Percentiles rank a stretch among this genome's conserved stretches.
Conservation (phyloP, 2,888 invertebrate species). For the Ormyrus pomaceus region DNA sequence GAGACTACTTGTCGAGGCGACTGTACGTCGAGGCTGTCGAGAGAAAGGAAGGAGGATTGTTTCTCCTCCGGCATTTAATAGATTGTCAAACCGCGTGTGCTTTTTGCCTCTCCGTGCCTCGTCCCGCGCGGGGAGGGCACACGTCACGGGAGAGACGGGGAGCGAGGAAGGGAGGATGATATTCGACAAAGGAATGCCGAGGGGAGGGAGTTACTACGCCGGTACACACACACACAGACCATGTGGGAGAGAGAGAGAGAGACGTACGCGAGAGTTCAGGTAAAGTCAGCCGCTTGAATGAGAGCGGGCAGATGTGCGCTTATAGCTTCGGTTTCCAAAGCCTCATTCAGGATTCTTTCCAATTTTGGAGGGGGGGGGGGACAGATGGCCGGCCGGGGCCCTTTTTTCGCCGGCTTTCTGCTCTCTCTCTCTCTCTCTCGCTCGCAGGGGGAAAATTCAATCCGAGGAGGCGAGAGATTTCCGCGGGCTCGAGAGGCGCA, state of each 20-base stretch:
- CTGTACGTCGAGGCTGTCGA: constrained; percentile 18
- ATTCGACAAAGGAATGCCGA: constrained; percentile 63
- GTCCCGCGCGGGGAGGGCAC: not conserved
- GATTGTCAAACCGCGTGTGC: constrained; percentile 39
- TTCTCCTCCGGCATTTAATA: constrained; percentile 36
- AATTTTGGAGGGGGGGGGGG: too few species aligned
- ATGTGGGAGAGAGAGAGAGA: constrained; percentile 4
- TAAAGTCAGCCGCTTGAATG: constrained; percentile 67
- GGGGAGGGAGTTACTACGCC: constrained; percentile 33
- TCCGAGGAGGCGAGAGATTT: not conserved
- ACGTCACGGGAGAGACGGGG: constrained; percentile 6
- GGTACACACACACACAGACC: not conserved
- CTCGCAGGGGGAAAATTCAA: constrained; percentile 19
- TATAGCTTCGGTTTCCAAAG: constrained; percentile 39
- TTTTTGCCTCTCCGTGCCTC: constrained; percentile 35
- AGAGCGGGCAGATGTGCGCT: constrained; percentile 66
- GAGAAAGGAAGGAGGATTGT: constrained; percentile 31
- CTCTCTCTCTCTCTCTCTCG: constrained; percentile 13
- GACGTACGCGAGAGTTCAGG: constrained; percentile 58
- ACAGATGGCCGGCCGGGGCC: too few species aligned
- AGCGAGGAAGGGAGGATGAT: constrained; percentile 54
- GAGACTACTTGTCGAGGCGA: not conserved
- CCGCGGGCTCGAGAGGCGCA: not conserved
- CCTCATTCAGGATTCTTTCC: constrained; percentile 23
- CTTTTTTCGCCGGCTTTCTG: not conserved